Percentiles rank a stretch among this genome's conserved stretches.
These are phyloP conservation scores for Herpetotheres cachinnans DNA, from an alignment of 2,113 vertebrate genomes.

Conservation along the genomic window DNA sequence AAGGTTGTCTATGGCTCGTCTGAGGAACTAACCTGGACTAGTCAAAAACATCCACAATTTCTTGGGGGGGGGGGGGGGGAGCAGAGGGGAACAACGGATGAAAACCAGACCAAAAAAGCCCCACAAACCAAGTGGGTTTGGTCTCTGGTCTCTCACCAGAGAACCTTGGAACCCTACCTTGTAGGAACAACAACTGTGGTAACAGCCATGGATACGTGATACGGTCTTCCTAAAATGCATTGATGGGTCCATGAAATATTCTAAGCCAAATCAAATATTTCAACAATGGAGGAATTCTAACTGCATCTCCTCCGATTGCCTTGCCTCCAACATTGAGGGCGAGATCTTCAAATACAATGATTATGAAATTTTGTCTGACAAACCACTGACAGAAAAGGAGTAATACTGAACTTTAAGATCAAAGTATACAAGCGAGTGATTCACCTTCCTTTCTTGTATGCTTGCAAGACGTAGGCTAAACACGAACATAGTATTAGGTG, in stretches of 20 bases:
- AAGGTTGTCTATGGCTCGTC: not conserved
- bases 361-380: constrained; percentile 13
- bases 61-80: not conserved
- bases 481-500: not conserved
- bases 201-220: not conserved
- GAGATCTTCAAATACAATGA: not conserved
- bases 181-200: not conserved
- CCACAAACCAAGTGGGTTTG: not conserved
- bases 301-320: not conserved
- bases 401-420: not conserved
- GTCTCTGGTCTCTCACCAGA: too few relatives aligned
- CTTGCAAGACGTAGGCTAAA: not conserved
- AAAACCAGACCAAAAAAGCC: not conserved
- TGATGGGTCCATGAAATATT: not conserved
- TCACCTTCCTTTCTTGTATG: not conserved
- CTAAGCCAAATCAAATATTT: not conserved
- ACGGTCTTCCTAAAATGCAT: not conserved
- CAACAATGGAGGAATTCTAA: not conserved
- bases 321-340: not conserved
- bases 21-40: not conserved
- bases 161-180: not conserved
- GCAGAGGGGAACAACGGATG: too few relatives aligned
- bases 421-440: not conserved
- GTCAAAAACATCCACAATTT: constrained; percentile 38
- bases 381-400: not conserved